Percentiles rank a stretch among this genome's conserved stretches.
Evolutionary conservation across 2,888 invertebrate species (phyloP).

Genomic region (Cephalotes varians): DNA sequence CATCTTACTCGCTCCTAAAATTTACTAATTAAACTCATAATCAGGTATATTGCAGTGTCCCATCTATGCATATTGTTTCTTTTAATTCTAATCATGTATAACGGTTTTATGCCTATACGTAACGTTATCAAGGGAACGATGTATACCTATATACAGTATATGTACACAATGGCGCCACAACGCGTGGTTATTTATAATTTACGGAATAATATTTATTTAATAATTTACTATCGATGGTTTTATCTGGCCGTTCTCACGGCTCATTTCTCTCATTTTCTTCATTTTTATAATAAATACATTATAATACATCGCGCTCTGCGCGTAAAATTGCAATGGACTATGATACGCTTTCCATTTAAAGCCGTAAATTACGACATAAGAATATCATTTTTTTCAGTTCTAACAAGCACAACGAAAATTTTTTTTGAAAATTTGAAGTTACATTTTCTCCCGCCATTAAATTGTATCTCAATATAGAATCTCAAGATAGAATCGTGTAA

Average conservation of each 20-base stretch:
- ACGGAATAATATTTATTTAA: slow-evolving; percentile 78
- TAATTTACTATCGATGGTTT: slow-evolving; percentile 81
- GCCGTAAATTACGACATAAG: slow-evolving; percentile 35
- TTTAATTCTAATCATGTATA: slow-evolving; percentile 73
- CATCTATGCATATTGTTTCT: slow-evolving; percentile 76
- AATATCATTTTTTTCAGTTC: slow-evolving; percentile 21
- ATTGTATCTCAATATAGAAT: background rate
- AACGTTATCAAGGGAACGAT: slow-evolving; percentile 65
- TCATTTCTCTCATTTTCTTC: slow-evolving; percentile 2
- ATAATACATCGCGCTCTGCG: slow-evolving; percentile 78
- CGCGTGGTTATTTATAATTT: slow-evolving; percentile 74
- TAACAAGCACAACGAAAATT: slow-evolving; percentile 28
- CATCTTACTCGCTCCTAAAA: slow-evolving; percentile 82
- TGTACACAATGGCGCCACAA: slow-evolving; percentile 62
- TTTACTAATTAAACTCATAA: slow-evolving; percentile 83
- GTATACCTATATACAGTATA: slow-evolving; percentile 64
- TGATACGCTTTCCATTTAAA: slow-evolving; percentile 35
- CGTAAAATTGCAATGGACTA: slow-evolving; percentile 41
- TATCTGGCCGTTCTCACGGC: slow-evolving; percentile 33
- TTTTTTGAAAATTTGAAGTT: background rate
- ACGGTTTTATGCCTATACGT: slow-evolving; percentile 69
- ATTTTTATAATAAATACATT: slow-evolving; percentile 83
- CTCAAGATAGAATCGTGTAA: background rate
- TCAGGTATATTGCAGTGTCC: slow-evolving; percentile 85
- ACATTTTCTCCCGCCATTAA: background rate